A percentile compares a stretch with the other conserved stretches of the same genome.
Conservation (phyloP, 2,797 vertebrate species). For the Xyrichtys novacula region DNA sequence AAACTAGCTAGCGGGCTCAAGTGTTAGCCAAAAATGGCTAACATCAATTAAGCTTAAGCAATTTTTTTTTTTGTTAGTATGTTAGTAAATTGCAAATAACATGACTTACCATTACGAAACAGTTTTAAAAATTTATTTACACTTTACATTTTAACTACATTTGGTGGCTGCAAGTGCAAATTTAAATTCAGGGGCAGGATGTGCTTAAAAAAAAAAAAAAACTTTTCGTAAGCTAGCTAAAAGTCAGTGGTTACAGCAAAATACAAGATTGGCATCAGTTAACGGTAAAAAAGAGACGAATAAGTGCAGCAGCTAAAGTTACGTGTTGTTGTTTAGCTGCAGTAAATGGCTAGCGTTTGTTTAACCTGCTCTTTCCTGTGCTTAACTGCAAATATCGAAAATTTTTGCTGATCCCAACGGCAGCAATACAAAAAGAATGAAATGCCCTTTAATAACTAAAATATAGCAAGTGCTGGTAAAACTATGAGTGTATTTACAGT, state of each 20-base stretch:
- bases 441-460: not conserved
- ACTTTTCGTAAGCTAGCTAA: not conserved
- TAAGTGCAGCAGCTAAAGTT: conserved; percentile 24
- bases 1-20: not conserved
- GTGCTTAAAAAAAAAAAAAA: conserved; percentile 16
- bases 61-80: conserved; percentile 32
- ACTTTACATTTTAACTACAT: conserved; percentile 41
- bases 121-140: conserved; percentile 21
- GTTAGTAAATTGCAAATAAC: no score
- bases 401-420: not conserved
- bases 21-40: not conserved
- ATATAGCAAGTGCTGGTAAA: not conserved
- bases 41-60: conserved; percentile 17
- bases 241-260: not conserved
- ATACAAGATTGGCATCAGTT: not conserved
- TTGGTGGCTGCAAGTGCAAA: conserved; percentile 20
- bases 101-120: no score
- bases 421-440: not conserved
- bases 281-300: conserved; percentile 34
- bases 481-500: not conserved
- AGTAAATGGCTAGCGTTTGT: accelerated
- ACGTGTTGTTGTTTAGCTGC: not conserved
- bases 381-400: not conserved
- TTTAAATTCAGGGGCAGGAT: conserved; percentile 5
- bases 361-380: not conserved